Base-by-base conservation (phyloP, 2,888 invertebrate species). In the Trichacis sp. region DNA sequence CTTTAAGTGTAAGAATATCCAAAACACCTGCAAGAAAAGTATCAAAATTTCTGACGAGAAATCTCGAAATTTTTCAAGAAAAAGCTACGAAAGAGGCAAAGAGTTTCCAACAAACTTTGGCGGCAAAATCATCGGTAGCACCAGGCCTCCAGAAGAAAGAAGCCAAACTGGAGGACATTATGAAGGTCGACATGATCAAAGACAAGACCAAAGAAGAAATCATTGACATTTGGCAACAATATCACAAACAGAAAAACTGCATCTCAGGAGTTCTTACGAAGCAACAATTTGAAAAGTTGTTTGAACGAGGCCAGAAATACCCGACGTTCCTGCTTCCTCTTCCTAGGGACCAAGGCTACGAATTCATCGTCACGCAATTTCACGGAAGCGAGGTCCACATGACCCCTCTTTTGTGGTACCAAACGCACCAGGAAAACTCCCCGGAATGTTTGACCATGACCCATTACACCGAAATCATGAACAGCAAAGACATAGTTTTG, bases 371-470 rank as follows among this genome's bases (percentile, higher is more conserved):
- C 86, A 86, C 90, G 51, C 95, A 95, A 80, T 92, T 90, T 80
- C 85, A 88, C 38, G 89, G 88, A 1, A 90, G 92, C 70, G 87
- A 91, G 46, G 89, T 93, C 15, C 94, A 95, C 80, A 94, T 95
- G 80, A 95, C 95, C 1, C 93, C 95, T 0, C 85, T 96, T 6
- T 85, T 95, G 33, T 93, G 93, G 75, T 96, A 91, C 83, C 95
- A 95, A 88, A 89, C 93, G 1, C 94, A 95, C 77, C 92, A 92
- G 77, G 95, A 95, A 84, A 94, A 95, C 85, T 93, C 95, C 0
- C 95, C 95, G 0, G 95, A 95, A 82, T 94, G 94, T 79, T 86
- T 96, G 19, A 93, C 92, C 1, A 86, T 95, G 77, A 88, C 89
- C 1, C 92, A 95, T 82, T 96, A 93, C 75, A 89, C 90, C 0